These are phyloP conservation scores for Buathra laborator DNA, from an alignment of 2,888 invertebrate species.

Conservation along the genomic window DNA sequence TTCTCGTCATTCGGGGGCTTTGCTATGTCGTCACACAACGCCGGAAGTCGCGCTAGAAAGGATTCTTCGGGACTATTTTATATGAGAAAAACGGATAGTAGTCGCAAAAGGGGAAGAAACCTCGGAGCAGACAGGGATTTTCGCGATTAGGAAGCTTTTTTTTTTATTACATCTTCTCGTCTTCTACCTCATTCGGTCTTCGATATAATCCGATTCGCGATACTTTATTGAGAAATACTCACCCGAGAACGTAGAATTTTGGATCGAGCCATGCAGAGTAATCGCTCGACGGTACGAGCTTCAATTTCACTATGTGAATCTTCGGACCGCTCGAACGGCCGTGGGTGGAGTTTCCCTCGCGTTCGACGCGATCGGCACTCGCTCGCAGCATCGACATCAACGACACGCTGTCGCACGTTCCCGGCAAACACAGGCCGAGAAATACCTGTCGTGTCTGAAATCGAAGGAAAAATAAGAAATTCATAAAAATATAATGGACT, in stretches of 20 bases:
- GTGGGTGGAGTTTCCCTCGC: conserved; percentile 85
- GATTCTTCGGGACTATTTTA: conserved; percentile 29
- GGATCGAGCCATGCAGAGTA: conserved; percentile 89
- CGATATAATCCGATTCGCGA: background rate
- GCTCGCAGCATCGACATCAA: conserved; percentile 82
- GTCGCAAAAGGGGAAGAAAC: background rate
- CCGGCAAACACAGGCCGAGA: conserved; percentile 92
- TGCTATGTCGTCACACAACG: conserved; percentile 19
- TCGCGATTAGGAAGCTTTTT: background rate
- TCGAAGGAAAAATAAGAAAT: conserved; percentile 4
- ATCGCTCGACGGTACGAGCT: conserved; percentile 89
- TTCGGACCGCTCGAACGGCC: conserved; percentile 86
- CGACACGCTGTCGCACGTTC: conserved; percentile 87
- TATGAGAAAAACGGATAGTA: conserved; percentile 28
- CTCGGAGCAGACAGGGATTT: background rate
- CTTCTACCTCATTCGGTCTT: background rate
- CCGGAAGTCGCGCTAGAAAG: conserved; percentile 45
- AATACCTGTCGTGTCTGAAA: conserved; percentile 89
- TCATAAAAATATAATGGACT: background rate
- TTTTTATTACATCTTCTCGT: background rate
- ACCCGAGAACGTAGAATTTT: conserved; percentile 91
- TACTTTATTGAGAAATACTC: conserved; percentile 80
- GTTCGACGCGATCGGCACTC: conserved; percentile 84
- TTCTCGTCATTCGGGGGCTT: conserved; percentile 31
- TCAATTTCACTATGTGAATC: conserved; percentile 88